These are phyloP conservation scores for Silurus lanzhouensis DNA, from an alignment of 2,797 vertebrate species.

Conservation along the genomic window DNA sequence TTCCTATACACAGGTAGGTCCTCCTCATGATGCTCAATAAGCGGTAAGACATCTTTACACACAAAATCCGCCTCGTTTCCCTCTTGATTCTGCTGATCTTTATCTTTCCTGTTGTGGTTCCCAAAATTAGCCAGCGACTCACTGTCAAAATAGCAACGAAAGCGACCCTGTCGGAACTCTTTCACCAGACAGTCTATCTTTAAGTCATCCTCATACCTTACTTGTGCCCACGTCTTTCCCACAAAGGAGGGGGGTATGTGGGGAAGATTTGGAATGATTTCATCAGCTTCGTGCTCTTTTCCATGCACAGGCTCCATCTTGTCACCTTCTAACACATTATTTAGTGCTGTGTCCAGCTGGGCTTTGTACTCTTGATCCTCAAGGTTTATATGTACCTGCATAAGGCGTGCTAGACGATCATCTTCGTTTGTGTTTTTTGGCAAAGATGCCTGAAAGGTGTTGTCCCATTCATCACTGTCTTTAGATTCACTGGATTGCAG, in stretches of 20 bases:
- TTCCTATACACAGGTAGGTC: slow-evolving; percentile 57
- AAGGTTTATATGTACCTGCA: slow-evolving; percentile 75
- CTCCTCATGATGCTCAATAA: slow-evolving; percentile 66
- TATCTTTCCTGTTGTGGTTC: slow-evolving; percentile 57
- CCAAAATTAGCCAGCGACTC: slow-evolving; percentile 75
- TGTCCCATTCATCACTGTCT: slow-evolving; percentile 79
- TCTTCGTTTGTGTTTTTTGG: slow-evolving; percentile 61
- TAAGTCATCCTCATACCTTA: slow-evolving; percentile 84
- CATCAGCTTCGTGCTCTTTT: slow-evolving; percentile 65
- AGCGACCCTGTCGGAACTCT: slow-evolving; percentile 82
- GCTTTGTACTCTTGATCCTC: slow-evolving; percentile 78
- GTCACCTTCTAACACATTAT: slow-evolving; percentile 40
- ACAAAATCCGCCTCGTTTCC: slow-evolving; percentile 37
- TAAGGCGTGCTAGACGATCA: slow-evolving; percentile 72
- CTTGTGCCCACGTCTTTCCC: slow-evolving; percentile 86
- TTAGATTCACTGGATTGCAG: slow-evolving; percentile 74
- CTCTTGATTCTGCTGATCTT: slow-evolving; percentile 62
- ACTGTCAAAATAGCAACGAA: slow-evolving; percentile 84
- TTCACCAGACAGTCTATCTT: slow-evolving; percentile 82
- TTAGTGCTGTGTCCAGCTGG: slow-evolving; percentile 75
- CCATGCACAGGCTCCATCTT: slow-evolving; percentile 37
- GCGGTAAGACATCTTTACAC: slow-evolving; percentile 61
- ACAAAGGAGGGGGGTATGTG: slow-evolving; percentile 84
- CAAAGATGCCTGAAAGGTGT: slow-evolving; percentile 70
- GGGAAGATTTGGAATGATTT: slow-evolving; percentile 78